Evolutionary conservation across 2,888 invertebrate genomes (phyloP).

Genomic region (Drosophila nr. fundita): DNA sequence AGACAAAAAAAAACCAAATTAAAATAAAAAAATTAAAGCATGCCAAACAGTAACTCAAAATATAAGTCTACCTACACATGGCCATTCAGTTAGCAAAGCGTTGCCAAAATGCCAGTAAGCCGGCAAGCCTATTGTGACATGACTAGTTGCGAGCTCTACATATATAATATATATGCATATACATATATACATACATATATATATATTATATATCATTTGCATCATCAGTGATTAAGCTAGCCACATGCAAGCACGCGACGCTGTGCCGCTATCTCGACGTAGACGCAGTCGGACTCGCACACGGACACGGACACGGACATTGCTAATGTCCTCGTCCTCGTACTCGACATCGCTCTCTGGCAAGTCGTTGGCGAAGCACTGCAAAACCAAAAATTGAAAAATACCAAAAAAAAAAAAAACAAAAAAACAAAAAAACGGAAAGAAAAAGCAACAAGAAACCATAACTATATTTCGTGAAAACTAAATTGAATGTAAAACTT

Average conservation of each 20-base stretch:
- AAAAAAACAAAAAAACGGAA: slow-evolving; percentile 8
- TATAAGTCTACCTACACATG: slow-evolving; percentile 53
- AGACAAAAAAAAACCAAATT: background rate
- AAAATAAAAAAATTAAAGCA: slow-evolving; percentile 37
- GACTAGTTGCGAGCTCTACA: slow-evolving; percentile 6
- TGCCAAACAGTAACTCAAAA: slow-evolving; percentile 51
- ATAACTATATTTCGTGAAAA: background rate
- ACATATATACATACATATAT: background rate
- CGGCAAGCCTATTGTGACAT: slow-evolving; percentile 6
- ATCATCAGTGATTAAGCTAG: slow-evolving; percentile 51
- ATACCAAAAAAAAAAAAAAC: slow-evolving; percentile 7
- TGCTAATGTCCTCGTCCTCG: slow-evolving; percentile 49
- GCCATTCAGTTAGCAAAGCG: slow-evolving; percentile 51
- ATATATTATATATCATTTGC: slow-evolving; percentile 16
- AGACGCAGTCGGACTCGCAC: slow-evolving; percentile 43
- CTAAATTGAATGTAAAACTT: background rate
- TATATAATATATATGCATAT: background rate
- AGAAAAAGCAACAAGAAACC: slow-evolving; percentile 7
- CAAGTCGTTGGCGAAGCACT: slow-evolving; percentile 75
- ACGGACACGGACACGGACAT: slow-evolving; percentile 56
- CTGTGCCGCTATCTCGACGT: slow-evolving; percentile 56
- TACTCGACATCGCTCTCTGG: slow-evolving; percentile 58
- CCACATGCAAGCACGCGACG: slow-evolving; percentile 73
- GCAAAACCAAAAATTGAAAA: slow-evolving; percentile 50
- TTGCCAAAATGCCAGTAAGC: slow-evolving; percentile 30